These are phyloP conservation scores for Pollenia amentaria DNA, from an alignment of 2,888 invertebrate species.

Conservation along the genomic window DNA sequence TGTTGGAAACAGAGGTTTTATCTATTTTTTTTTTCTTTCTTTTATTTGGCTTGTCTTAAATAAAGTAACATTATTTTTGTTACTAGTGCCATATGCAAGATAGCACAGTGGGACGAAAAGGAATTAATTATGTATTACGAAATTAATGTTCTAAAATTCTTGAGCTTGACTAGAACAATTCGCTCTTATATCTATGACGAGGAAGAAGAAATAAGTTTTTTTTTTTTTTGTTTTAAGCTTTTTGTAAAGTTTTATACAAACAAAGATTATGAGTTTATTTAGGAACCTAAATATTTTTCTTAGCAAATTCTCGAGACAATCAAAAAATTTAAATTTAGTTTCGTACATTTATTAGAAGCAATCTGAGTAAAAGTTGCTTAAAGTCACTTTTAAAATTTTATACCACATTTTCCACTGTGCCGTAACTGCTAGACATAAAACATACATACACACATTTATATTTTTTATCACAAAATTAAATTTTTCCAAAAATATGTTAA, in stretches of 20 bases:
- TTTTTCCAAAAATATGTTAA: slow-evolving; percentile 53
- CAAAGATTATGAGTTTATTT: no score
- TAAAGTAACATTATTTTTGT: slow-evolving; percentile 57
- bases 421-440: slow-evolving; percentile 24
- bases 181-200: not conserved
- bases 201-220: not conserved
- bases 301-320: no score
- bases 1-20: slow-evolving; percentile 64
- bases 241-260: no score
- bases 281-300: no score
- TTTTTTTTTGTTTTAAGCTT: no score
- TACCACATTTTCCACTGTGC: not conserved
- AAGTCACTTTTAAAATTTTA: not conserved
- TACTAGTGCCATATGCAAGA: slow-evolving; percentile 38
- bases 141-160: not conserved
- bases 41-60: slow-evolving; percentile 41
- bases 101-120: slow-evolving; percentile 32
- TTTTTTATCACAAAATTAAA: slow-evolving; percentile 45
- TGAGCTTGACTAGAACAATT: not conserved
- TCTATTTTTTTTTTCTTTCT: slow-evolving; percentile 9
- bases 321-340: no score
- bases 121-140: not conserved
- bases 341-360: no score
- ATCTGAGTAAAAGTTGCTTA: not conserved
- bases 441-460: not conserved